These are phyloP conservation scores for Cyphomyrus plagiostoma DNA, from an alignment of 2,113 vertebrate species.

Conservation along the genomic window DNA sequence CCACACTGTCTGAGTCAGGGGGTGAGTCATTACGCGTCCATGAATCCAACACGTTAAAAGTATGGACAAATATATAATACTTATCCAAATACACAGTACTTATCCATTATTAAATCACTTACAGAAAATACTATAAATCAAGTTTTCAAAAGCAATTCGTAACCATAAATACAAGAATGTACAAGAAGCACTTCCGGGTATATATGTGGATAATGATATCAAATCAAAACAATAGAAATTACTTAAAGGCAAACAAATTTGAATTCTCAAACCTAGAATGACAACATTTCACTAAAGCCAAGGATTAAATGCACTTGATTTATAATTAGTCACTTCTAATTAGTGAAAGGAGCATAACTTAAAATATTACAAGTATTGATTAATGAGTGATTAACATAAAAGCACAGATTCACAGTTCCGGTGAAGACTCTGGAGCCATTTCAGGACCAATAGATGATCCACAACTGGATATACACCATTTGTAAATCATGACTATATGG, in stretches of 20 bases:
- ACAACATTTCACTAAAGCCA: background rate
- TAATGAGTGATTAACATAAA: background rate
- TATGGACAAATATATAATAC: background rate
- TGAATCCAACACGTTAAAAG: background rate
- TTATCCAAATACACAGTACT: background rate
- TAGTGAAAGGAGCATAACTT: background rate
- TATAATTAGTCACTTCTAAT: background rate
- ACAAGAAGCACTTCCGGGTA: background rate
- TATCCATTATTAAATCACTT: slow-evolving; percentile 1
- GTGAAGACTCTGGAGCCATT: background rate
- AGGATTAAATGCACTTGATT: background rate
- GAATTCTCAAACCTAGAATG: background rate
- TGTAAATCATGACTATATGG: background rate
- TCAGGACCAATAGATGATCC: background rate
- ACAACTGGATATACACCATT: background rate
- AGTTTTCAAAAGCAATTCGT: background rate
- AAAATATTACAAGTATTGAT: background rate
- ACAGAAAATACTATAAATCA: background rate
- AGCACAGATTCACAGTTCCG: background rate
- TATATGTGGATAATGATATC: background rate
- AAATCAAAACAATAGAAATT: background rate
- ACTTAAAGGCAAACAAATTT: background rate
- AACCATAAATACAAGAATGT: background rate
- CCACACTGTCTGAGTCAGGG: background rate
- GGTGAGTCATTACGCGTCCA: background rate